Evolutionary conservation across 2,888 invertebrate genomes (phyloP).

Genomic region (Endomychus coccineus): DNA sequence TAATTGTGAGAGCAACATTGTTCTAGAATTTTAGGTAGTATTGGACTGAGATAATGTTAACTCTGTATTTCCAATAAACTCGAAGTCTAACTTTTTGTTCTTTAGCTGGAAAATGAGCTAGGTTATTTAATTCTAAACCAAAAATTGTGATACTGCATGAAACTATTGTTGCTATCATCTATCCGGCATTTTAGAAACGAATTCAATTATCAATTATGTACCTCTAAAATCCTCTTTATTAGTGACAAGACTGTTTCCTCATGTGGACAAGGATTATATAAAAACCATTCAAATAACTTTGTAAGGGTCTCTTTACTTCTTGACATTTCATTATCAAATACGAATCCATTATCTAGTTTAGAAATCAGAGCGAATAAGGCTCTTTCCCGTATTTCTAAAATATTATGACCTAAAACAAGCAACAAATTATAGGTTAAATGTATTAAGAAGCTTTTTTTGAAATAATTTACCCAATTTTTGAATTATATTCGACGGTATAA

Average conservation of each 20-base stretch:
- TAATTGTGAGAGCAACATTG: too few relatives aligned
- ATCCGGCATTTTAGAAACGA: conserved; percentile 8
- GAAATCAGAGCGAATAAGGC: conserved; percentile 43
- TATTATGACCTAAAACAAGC: conserved; percentile 40
- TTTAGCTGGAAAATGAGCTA: too few relatives aligned
- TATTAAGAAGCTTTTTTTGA: not conserved
- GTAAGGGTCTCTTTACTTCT: conserved; percentile 52
- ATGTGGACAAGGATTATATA: conserved; percentile 47
- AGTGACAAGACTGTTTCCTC: conserved; percentile 53
- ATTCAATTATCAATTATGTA: conserved; percentile 34
- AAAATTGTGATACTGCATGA: too few relatives aligned
- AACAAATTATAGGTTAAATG: not conserved
- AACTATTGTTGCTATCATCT: too few relatives aligned
- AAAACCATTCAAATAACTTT: conserved; percentile 57
- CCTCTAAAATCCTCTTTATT: conserved; percentile 51
- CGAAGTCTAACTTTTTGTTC: too few relatives aligned
- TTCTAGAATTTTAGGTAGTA: too few relatives aligned
- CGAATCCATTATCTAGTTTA: conserved; percentile 57
- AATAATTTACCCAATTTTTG: not conserved
- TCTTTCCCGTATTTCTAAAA: conserved; percentile 42
- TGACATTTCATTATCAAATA: conserved; percentile 53
- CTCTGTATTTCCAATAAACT: too few relatives aligned
- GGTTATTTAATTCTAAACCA: too few relatives aligned
- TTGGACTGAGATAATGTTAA: too few relatives aligned
- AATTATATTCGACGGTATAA: not conserved